Base-by-base conservation (phyloP, 2,888 invertebrate species). In the Leptopilina syphax region DNA sequence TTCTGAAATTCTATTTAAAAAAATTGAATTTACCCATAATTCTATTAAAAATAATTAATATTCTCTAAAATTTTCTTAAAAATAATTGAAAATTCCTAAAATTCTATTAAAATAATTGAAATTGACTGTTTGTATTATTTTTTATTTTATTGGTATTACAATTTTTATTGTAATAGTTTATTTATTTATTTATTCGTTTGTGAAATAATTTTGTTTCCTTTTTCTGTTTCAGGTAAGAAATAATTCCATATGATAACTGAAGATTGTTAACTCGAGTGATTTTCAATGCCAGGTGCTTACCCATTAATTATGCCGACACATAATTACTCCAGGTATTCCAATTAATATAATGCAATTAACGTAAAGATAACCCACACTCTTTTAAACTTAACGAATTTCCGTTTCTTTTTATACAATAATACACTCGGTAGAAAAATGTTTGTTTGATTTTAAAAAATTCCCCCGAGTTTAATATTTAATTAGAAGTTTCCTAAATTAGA, bases 151-250 rank as follows among this genome's bases (percentile, higher is more conserved):
- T 34, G 4, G 4, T 34, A 34, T 3, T 4, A 34, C 34, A 34
- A 34, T 34, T 34, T 34, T 34, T 0, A 34, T 34, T 34, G 34
- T 34, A 34, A 34, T 34, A 34, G 34, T 34, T 34, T 34, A 34
- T 34, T 34, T 34, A 34, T 34, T 34, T 34, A 34, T 34, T 34
- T 34, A 34, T 34, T 34, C 34, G 34, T 34, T 34, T 34, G 34
- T 34, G 34, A 34, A 34, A 34, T 34, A 34, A 34, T 50, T 3
- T 57, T 27, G 13, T 7, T 34, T 73, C 9, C 5, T 24, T 9
- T n/a, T 73, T 73, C 57, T 73, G 70, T 73, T 73, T 73, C 54
- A 73, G 73, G 73, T 73, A 73, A 73, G 73, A 57, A 70, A 34
- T 9, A 34, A 0, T 34, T 2, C 70, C 8, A 54, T 50, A 27